Evolutionary conservation across 2,797 vertebrate genomes (phyloP).

Genomic region (Oryzias sinensis): DNA sequence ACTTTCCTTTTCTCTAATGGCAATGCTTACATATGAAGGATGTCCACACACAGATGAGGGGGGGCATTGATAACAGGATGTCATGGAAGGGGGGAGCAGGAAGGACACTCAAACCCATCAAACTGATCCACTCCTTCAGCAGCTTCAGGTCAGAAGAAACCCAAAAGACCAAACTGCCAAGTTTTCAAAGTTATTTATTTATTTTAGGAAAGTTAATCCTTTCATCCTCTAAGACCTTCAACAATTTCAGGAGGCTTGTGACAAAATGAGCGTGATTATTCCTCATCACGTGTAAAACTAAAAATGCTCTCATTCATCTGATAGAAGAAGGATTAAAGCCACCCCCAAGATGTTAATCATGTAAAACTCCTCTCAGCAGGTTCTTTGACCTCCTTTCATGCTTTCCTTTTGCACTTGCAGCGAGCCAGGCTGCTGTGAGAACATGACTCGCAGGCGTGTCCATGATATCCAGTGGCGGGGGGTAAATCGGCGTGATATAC

Average conservation of each 20-base stretch:
- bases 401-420: slow-evolving; percentile 28
- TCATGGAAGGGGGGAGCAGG: no score
- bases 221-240: no score
- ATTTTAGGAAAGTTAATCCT: no score
- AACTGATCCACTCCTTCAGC: no score
- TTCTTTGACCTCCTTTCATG: slow-evolving; percentile 47
- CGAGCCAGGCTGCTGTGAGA: slow-evolving; percentile 43
- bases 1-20: slow-evolving; percentile 24
- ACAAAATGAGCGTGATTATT: no score
- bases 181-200: no score
- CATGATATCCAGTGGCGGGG: slow-evolving; percentile 47
- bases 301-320: slow-evolving; percentile 18
- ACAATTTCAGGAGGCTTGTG: no score
- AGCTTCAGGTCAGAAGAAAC: no score
- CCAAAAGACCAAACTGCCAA: no score
- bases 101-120: no score
- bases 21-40: background rate
- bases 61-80: no score
- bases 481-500: slow-evolving; percentile 63
- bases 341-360: slow-evolving; percentile 31
- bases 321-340: slow-evolving; percentile 24
- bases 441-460: slow-evolving; percentile 57
- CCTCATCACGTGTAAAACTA: no score
- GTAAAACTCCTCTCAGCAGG: slow-evolving; percentile 45
- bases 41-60: background rate